Conservation (phyloP, 2,797 vertebrate genomes). For the Arremon brunneinucha region DNA sequence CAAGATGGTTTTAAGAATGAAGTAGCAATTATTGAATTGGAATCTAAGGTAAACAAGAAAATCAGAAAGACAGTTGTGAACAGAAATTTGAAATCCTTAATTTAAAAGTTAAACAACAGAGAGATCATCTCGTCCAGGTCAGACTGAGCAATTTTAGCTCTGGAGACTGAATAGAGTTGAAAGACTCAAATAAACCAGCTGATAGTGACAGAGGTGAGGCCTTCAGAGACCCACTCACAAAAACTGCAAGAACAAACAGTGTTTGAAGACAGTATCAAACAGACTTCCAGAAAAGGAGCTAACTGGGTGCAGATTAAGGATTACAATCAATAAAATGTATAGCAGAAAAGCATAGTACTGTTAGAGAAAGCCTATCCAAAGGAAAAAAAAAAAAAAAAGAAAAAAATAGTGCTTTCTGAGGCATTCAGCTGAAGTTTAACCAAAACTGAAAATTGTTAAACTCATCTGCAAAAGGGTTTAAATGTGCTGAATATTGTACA, state of each 20-base stretch:
- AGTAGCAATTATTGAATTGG: background rate
- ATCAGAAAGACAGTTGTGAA: background rate
- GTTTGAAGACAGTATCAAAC: conserved; percentile 19
- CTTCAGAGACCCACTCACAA: background rate
- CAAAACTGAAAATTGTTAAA: background rate
- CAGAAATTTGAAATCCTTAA: background rate
- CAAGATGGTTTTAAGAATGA: background rate
- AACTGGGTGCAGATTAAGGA: background rate
- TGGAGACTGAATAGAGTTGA: background rate
- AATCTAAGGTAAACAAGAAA: background rate
- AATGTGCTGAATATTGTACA: background rate
- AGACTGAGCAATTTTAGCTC: background rate
- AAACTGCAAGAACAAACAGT: background rate
- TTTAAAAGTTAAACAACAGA: background rate
- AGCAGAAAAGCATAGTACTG: background rate
- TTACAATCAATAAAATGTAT: background rate
- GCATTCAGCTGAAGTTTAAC: background rate
- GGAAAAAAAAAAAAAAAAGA: background rate
- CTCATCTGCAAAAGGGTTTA: background rate
- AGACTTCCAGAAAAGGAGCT: background rate
- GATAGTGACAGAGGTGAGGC: background rate
- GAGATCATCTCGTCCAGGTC: background rate
- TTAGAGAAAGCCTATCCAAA: background rate
- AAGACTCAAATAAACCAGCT: conserved; percentile 7
- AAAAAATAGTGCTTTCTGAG: background rate